These are phyloP conservation scores for Sanderia malayensis DNA, from an alignment of 30 jellyfish, hydroid and myxozoan genomes.

Conservation along the genomic window DNA sequence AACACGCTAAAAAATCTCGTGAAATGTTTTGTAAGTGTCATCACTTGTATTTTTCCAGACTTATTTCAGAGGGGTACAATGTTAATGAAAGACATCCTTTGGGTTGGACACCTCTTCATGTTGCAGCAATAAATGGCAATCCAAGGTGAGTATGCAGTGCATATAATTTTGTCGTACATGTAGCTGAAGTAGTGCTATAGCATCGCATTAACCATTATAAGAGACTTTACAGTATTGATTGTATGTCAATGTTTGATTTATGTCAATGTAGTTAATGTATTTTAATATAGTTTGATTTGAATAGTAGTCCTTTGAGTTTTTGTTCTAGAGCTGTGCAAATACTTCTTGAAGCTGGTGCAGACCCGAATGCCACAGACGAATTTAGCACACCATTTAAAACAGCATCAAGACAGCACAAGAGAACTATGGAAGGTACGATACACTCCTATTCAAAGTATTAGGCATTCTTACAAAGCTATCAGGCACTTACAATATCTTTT, in stretches of 20 bases:
- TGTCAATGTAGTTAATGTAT: too few species aligned
- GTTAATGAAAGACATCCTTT: conserved; percentile 75
- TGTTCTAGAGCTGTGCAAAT: conserved; percentile 63
- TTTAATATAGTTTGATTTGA: too few species aligned
- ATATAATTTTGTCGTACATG: too few species aligned
- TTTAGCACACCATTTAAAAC: conserved; percentile 72
- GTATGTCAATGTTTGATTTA: too few species aligned
- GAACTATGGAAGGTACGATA: conserved; percentile 76
- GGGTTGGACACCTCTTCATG: conserved; percentile 96
- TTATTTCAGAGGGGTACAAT: conserved; percentile 60
- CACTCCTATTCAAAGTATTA: neutral
- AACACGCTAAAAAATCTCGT: too few species aligned
- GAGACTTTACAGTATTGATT: too few species aligned
- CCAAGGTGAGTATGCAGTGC: conserved; percentile 73
- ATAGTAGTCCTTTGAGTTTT: too few species aligned
- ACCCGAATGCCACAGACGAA: conserved; percentile 73
- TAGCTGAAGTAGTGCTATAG: too few species aligned
- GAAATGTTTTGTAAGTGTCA: too few species aligned
- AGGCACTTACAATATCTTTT: too few species aligned
- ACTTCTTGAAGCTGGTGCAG: conserved; percentile 91
- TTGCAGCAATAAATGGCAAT: conserved; percentile 85
- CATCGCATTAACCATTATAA: too few species aligned
- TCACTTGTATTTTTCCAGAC: conserved; percentile 48
- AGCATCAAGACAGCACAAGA: conserved; percentile 74
- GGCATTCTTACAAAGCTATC: too few species aligned